Percentiles rank a stretch among this genome's conserved stretches.
Conservation (phyloP, 2,113 vertebrate species). For the Pseudois nayaur region DNA sequence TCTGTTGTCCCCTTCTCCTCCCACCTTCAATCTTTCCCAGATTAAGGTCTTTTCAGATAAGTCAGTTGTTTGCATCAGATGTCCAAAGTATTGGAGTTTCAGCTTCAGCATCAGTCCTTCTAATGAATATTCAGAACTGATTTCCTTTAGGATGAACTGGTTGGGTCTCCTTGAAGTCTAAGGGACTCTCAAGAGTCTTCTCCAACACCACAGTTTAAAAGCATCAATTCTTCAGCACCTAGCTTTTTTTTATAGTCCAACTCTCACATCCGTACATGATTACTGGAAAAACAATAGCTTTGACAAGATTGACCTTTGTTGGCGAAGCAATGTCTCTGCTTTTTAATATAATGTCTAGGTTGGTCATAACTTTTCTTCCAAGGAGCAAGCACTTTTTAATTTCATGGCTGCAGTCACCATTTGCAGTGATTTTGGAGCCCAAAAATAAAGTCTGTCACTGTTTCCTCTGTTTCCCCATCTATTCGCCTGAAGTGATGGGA, state of each 20-base stretch:
- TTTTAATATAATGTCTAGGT: neutral
- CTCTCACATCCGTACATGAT: neutral
- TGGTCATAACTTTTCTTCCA: neutral
- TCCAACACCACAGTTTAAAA: neutral
- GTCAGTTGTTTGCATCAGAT: rapidly evolving
- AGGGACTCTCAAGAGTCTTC: neutral
- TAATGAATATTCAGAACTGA: neutral
- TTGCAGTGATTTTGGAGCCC: neutral
- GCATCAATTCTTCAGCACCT: neutral
- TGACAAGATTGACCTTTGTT: neutral
- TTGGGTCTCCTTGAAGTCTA: neutral
- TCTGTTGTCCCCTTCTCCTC: neutral
- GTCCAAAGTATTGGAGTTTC: neutral
- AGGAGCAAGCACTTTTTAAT: neutral
- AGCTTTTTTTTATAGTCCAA: neutral
- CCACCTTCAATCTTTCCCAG: neutral
- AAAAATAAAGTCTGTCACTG: neutral
- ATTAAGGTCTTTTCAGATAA: neutral
- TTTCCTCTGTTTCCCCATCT: neutral
- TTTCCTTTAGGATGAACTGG: neutral
- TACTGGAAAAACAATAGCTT: neutral
- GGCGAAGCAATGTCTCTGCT: neutral
- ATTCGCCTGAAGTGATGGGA: neutral
- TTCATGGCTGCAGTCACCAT: neutral
- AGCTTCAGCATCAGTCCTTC: neutral